Evolutionary conservation across 2,888 invertebrate species (phyloP).

Genomic region (Parascotia fuliginaria): DNA sequence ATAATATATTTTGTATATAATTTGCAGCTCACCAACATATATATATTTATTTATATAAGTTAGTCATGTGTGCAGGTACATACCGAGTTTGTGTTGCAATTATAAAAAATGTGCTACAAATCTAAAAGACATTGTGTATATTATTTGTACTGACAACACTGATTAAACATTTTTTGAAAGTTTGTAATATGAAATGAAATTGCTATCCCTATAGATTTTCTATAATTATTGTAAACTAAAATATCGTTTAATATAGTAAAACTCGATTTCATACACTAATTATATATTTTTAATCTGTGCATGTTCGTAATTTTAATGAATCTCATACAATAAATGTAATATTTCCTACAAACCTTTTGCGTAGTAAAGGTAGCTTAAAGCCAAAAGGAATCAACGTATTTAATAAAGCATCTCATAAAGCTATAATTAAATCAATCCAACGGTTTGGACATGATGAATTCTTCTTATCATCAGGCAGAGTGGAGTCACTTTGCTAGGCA

Average conservation of each 20-base stretch:
- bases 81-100: slow-evolving; percentile 17
- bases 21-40: slow-evolving; percentile 43
- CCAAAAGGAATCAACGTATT: neutral
- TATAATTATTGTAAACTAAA: slow-evolving; percentile 1
- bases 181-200: neutral
- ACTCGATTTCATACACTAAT: too few species aligned
- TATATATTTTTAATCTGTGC: slow-evolving; percentile 36
- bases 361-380: too few species aligned
- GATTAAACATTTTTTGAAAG: neutral
- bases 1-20: slow-evolving; percentile 63
- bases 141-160: too few species aligned
- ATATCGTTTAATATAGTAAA: slow-evolving; percentile 1
- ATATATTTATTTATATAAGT: slow-evolving; percentile 42
- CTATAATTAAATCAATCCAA: too few species aligned
- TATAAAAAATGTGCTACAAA: slow-evolving; percentile 1
- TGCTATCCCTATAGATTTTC: neutral
- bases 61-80: slow-evolving; percentile 30
- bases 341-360: slow-evolving; percentile 21
- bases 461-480: too few species aligned
- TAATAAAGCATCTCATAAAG: too few species aligned
- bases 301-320: slow-evolving; percentile 26
- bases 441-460: too few species aligned
- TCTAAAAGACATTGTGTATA: neutral
- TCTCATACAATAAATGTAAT: slow-evolving; percentile 28
- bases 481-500: too few species aligned